phyloP scores from a whole-genome alignment of 35 echinoderm and acorn worm genomes.

The Lytechinus variegatus region DNA sequence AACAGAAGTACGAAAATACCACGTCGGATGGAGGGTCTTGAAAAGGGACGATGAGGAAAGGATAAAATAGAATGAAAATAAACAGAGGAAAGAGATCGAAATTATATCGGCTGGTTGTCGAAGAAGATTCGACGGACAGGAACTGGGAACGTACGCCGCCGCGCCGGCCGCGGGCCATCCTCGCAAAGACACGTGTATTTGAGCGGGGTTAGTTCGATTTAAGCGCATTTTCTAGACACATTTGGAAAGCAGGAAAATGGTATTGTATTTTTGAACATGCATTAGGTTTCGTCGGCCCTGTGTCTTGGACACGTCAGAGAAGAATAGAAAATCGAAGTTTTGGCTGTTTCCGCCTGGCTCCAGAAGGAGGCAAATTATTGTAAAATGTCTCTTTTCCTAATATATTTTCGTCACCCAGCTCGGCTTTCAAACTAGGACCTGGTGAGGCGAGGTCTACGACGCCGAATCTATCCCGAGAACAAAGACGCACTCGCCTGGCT shows the following conservation, averaged over 20 bases:
- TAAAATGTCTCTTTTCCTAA: background rate
- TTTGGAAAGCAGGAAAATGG: constrained; percentile 21
- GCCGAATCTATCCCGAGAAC: constrained; percentile 43
- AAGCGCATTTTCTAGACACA: constrained; percentile 38
- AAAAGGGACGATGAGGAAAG: background rate
- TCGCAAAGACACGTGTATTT: constrained; percentile 47
- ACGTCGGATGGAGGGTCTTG: background rate
- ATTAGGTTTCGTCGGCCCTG: constrained; percentile 39
- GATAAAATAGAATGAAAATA: constrained; percentile 42
- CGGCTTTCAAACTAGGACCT: background rate
- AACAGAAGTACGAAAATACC: background rate
- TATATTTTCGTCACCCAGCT: background rate
- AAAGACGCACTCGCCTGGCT: constrained; percentile 18
- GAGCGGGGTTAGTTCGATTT: constrained; percentile 42
- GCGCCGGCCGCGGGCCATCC: constrained; percentile 49
- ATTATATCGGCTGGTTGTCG: constrained; percentile 42
- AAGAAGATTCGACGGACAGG: constrained; percentile 29
- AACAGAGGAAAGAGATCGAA: constrained; percentile 50
- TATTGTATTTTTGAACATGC: constrained; percentile 51
- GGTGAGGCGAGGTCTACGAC: background rate
- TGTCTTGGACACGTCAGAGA: constrained; percentile 51
- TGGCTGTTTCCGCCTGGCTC: background rate
- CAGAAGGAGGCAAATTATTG: background rate
- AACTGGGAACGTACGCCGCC: constrained; percentile 29
- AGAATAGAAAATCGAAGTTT: constrained; percentile 54